Percentiles rank a stretch among this genome's conserved stretches.
Conservation (phyloP, 2,113 vertebrate species). For the Dissostichus mawsoni region DNA sequence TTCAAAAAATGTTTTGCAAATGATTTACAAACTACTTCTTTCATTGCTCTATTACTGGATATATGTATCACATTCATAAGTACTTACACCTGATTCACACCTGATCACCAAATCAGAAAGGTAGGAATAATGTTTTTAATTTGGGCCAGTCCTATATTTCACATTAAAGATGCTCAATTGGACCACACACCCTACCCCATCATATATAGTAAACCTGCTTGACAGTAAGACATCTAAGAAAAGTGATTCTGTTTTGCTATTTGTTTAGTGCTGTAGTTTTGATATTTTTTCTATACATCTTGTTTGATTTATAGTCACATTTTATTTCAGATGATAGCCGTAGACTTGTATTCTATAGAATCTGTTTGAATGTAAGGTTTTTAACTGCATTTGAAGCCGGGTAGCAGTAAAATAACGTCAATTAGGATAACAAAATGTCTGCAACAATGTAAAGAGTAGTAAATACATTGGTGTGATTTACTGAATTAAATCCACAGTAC, state of each 20-base stretch:
- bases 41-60: too few relatives aligned
- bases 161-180: too few relatives aligned
- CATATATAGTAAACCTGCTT: too few relatives aligned
- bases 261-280: neutral
- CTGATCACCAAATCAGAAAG: neutral
- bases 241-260: too few relatives aligned
- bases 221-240: too few relatives aligned
- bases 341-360: neutral
- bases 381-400: neutral
- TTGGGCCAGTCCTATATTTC: too few relatives aligned
- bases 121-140: neutral
- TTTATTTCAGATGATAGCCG: neutral
- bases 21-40: too few relatives aligned
- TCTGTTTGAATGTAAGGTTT: neutral
- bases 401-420: neutral
- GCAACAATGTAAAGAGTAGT: neutral
- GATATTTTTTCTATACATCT: neutral
- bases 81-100: neutral
- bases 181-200: too few relatives aligned
- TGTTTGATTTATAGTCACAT: neutral
- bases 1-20: too few relatives aligned
- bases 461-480: conserved; percentile 53
- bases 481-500: neutral
- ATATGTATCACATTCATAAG: neutral
- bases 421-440: neutral